Evolutionary conservation across 2,797 vertebrate genomes (phyloP).

Genomic region (Girardinus metallicus): DNA sequence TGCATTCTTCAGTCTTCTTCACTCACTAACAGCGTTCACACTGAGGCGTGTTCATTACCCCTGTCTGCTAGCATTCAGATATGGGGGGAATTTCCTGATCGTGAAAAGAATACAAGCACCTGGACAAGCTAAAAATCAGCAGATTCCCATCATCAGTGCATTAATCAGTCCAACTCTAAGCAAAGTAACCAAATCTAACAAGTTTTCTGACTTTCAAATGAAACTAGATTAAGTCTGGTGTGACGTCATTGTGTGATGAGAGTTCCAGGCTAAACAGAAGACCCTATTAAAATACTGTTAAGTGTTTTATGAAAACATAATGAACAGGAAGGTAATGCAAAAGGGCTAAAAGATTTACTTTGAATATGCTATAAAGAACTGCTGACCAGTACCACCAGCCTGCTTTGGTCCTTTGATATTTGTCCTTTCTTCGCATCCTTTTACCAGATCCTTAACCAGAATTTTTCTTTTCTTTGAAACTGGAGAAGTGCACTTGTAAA

Average conservation of each 20-base stretch:
- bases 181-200: neutral
- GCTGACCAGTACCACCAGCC: constrained; percentile 11
- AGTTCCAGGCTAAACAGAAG: neutral
- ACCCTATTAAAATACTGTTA: neutral
- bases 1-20: neutral
- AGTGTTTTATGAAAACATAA: neutral
- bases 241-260: neutral
- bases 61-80: neutral
- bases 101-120: neutral
- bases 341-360: constrained; percentile 5
- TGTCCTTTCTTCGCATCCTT: neutral
- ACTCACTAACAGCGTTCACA: neutral
- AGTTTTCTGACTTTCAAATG: neutral
- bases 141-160: neutral
- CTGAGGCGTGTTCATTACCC: neutral
- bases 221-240: neutral
- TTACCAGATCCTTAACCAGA: neutral
- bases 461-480: constrained; percentile 29
- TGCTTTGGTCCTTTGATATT: neutral
- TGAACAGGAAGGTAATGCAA: neutral
- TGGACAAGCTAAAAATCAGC: neutral
- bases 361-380: constrained; percentile 9
- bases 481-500: constrained; percentile 12
- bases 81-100: neutral
- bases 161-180: neutral